phyloP scores from a whole-genome alignment of 2,797 vertebrate genomes.

The Rachycentron canadum region DNA sequence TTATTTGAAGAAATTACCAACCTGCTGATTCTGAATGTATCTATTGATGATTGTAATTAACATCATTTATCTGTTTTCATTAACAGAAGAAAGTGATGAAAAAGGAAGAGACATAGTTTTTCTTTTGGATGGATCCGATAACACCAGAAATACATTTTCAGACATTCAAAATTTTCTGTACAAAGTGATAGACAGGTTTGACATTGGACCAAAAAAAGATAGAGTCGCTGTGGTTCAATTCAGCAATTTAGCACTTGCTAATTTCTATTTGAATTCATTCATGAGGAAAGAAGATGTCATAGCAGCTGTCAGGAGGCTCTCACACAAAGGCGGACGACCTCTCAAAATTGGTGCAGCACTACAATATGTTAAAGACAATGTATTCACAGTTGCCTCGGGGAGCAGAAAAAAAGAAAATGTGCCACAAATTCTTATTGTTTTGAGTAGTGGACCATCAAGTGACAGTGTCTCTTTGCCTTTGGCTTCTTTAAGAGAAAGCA shows the following conservation, averaged over 20 bases:
- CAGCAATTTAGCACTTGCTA: slow-evolving; percentile 68
- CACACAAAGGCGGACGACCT: slow-evolving; percentile 76
- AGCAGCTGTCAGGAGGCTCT: slow-evolving; percentile 67
- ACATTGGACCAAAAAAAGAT: slow-evolving; percentile 68
- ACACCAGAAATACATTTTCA: slow-evolving; percentile 73
- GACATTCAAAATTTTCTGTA: slow-evolving; percentile 71
- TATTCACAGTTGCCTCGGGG: slow-evolving; percentile 67
- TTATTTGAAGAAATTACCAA: background rate
- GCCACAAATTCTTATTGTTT: slow-evolving; percentile 70
- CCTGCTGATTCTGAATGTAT: background rate
- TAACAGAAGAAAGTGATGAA: slow-evolving; percentile 47
- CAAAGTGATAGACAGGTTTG: slow-evolving; percentile 66
- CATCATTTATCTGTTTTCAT: slow-evolving; percentile 3
- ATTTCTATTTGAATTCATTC: slow-evolving; percentile 80
- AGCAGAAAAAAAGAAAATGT: slow-evolving; percentile 66
- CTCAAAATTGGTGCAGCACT: slow-evolving; percentile 74
- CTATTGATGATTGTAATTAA: background rate
- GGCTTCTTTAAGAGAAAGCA: slow-evolving; percentile 56
- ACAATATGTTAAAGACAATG: slow-evolving; percentile 67
- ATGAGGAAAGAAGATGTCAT: slow-evolving; percentile 71
- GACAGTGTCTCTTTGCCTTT: slow-evolving; percentile 62
- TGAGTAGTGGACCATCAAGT: slow-evolving; percentile 65
- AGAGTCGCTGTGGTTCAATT: slow-evolving; percentile 78
- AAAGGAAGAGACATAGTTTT: slow-evolving; percentile 73
- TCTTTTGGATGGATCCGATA: slow-evolving; percentile 80